phyloP scores from a whole-genome alignment of 1,140 invertebrate genomes.

The Oedothorax gibbosus region DNA sequence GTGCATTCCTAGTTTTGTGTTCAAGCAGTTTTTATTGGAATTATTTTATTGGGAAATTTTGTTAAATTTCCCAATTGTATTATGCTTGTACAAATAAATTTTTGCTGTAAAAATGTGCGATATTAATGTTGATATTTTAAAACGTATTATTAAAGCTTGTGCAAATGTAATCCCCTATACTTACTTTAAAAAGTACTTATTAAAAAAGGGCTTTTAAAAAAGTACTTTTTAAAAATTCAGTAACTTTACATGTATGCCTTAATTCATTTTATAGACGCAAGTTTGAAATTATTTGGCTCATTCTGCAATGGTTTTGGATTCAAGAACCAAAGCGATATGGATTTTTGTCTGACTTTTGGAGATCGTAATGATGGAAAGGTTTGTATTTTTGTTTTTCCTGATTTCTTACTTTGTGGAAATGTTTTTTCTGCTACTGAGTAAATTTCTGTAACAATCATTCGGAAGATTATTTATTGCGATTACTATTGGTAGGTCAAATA shows the following conservation, averaged over 20 bases:
- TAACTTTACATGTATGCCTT: too few relatives aligned
- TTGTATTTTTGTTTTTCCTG: neutral
- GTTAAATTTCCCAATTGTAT: neutral
- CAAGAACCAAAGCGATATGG: constrained; percentile 72
- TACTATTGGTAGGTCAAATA: too few relatives aligned
- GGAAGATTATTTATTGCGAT: too few relatives aligned
- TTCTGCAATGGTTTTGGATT: constrained; percentile 77
- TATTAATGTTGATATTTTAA: too few relatives aligned
- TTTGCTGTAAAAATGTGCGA: neutral
- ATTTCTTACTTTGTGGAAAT: too few relatives aligned
- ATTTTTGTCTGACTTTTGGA: constrained; percentile 75
- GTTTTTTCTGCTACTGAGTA: too few relatives aligned
- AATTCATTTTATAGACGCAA: constrained; percentile 63
- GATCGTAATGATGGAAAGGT: constrained; percentile 66
- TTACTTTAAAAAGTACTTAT: too few relatives aligned
- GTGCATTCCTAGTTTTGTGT: neutral
- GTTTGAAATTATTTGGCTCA: constrained; percentile 74
- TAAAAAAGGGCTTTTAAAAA: too few relatives aligned
- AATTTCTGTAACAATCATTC: too few relatives aligned
- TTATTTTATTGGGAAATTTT: neutral
- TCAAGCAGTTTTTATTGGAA: neutral
- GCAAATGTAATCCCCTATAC: too few relatives aligned
- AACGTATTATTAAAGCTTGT: too few relatives aligned
- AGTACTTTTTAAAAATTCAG: too few relatives aligned
- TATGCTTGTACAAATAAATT: neutral